Base-by-base conservation (phyloP, 2,888 invertebrate species). In the Lasioglossum zephyrum region DNA sequence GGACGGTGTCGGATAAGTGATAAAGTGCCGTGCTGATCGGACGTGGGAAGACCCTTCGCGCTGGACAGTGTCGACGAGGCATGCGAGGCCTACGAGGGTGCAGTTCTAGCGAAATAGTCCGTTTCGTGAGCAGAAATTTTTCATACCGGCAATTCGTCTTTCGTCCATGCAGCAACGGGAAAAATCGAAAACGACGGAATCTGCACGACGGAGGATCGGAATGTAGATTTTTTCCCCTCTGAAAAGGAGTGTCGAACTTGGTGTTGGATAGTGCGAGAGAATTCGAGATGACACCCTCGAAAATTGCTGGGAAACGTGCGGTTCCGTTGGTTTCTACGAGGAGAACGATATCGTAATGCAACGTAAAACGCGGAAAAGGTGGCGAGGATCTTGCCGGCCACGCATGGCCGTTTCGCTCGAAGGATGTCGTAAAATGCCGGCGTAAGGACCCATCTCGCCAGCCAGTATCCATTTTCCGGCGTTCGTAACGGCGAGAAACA, bases 391-490 rank as follows among this genome's bases (percentile, higher is more conserved):
- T 85, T 81, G 63, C 82, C 87, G 84, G 82, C 81, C 89, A 92
- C 91, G 92, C 92, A 92, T 92, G 92, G 92, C 91, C 88, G 91
- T 91, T 92, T 90, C 84, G 86, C 81, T 53, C 73, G 79, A 87
- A 87, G 88, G 85, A 91, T 78, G 82, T 91, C 87, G 89, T 91
- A 90, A 91, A 91, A 91, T 91, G 92, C 90, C 91, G 91, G 90
- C 91, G 77, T 86, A 81, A 87, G 87, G 84, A 84, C 78, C 83
- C 84, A 86, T 82, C 88, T 73, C 88, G 73, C 49, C 86, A 86
- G 80, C 82, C 79, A 76, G 81, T 82, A 87, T 77, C 78, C 79
- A 84, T 81, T 81, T 85, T 87, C 82, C 85, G 53, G 18, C 72
- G 69, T 75, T 53, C 69, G 72, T 47, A 44, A 57, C 75, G 39